Percentiles rank a stretch among this genome's conserved stretches.
phyloP scores from a whole-genome alignment of 2,888 invertebrate species.

The Dorcus parallelipipedus region DNA sequence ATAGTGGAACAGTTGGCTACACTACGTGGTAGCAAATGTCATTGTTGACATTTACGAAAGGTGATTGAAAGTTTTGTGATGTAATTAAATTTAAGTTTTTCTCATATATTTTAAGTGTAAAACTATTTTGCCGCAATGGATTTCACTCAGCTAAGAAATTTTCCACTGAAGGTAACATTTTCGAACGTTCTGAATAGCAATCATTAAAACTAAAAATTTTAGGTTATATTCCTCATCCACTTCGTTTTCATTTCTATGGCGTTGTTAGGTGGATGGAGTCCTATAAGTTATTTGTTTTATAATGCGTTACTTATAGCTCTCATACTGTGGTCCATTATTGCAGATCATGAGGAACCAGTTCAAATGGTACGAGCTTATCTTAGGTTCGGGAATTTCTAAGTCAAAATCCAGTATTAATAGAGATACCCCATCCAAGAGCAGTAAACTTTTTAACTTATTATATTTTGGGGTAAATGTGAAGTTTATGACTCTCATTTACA shows the following conservation, averaged over 20 bases:
- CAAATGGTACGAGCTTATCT: constrained; percentile 12
- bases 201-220: background rate
- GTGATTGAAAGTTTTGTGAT: too few species aligned
- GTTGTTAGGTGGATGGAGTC: constrained; percentile 17
- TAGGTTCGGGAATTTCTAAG: too few species aligned
- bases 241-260: constrained; percentile 17
- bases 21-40: too few species aligned
- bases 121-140: background rate
- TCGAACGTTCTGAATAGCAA: background rate
- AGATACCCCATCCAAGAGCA: too few species aligned
- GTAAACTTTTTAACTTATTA: too few species aligned
- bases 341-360: constrained; percentile 16
- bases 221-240: constrained; percentile 21
- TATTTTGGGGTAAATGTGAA: too few species aligned
- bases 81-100: too few species aligned
- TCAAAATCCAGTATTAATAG: too few species aligned
- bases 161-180: constrained; percentile 17
- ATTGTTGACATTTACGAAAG: too few species aligned
- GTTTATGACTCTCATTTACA: too few species aligned
- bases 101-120: too few species aligned
- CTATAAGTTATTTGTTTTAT: constrained; percentile 17
- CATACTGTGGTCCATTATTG: constrained; percentile 11
- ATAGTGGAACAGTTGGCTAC: too few species aligned
- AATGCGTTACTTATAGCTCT: constrained; percentile 15
- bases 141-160: constrained; percentile 16